Percentiles rank a stretch among this genome's conserved stretches.
Conservation (phyloP, 2,113 vertebrate genomes). For the Rhinopithecus roxellana region DNA sequence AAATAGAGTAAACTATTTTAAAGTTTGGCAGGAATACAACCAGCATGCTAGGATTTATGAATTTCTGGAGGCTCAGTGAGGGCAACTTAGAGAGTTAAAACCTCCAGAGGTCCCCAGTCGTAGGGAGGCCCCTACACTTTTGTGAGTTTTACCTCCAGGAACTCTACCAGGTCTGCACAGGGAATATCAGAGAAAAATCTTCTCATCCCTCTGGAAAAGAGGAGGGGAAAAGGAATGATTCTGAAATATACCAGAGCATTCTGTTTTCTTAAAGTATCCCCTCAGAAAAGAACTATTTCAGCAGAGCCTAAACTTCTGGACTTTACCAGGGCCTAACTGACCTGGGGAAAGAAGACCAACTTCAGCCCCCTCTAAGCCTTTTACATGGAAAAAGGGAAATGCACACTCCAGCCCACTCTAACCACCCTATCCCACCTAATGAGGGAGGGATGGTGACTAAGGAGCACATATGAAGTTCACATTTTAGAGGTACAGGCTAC, state of each 20-base stretch:
- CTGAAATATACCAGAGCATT: neutral
- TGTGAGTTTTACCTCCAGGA: neutral
- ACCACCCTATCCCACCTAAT: neutral
- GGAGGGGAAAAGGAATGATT: neutral
- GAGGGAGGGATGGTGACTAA: neutral
- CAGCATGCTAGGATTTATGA: no score
- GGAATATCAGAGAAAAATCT: neutral
- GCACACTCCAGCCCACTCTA: neutral
- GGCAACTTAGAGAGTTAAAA: neutral
- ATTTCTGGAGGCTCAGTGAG: neutral
- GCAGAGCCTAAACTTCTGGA: neutral
- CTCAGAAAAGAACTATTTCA: neutral
- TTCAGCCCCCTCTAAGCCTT: neutral
- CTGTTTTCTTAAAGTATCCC: neutral
- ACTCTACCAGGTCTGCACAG: neutral
- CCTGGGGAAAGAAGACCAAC: neutral
- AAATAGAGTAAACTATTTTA: neutral
- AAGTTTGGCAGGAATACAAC: neutral
- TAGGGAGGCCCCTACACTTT: rapidly evolving
- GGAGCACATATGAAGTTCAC: no score
- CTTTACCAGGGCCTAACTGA: neutral
- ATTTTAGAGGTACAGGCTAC: neutral
- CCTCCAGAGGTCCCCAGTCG: no score
- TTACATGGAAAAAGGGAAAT: neutral
- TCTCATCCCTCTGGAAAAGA: neutral